phyloP scores from a whole-genome alignment of 2,113 vertebrate species.

The Cairina moschata region DNA sequence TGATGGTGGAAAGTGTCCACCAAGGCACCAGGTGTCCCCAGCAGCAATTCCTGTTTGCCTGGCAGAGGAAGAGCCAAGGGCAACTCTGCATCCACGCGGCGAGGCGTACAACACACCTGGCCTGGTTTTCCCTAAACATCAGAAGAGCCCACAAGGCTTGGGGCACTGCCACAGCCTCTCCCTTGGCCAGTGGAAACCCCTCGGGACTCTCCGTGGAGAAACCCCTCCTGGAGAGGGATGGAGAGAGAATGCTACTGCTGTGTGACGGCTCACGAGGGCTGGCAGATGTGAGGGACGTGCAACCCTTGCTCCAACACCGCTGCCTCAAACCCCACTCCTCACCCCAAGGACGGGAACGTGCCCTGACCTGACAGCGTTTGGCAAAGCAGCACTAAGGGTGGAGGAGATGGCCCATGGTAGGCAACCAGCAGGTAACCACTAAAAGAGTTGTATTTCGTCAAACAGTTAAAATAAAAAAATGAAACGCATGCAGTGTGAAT shows the following conservation, averaged over 20 bases:
- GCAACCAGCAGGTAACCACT: background rate
- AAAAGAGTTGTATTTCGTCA: background rate
- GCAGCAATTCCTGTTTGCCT: rapidly evolving
- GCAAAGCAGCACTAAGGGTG: background rate
- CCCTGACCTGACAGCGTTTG: background rate
- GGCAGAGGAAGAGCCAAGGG: background rate
- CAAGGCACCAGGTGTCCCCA: background rate
- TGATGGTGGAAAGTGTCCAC: too few relatives aligned
- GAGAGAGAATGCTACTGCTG: too few relatives aligned
- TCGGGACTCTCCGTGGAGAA: too few relatives aligned
- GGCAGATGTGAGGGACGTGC: too few relatives aligned
- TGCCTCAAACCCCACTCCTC: too few relatives aligned
- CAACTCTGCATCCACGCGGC: background rate
- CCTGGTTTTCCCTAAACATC: rapidly evolving
- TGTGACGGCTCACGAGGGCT: too few relatives aligned
- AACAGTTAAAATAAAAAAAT: background rate
- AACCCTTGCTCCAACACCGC: too few relatives aligned
- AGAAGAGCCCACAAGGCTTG: background rate
- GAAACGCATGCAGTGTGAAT: background rate
- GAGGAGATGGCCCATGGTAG: background rate
- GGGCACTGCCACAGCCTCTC: background rate
- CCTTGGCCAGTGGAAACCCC: background rate
- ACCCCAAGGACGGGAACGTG: too few relatives aligned
- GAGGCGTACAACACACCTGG: background rate
- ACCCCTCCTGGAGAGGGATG: too few relatives aligned